These are phyloP conservation scores for Vireo griseus DNA, from an alignment of 2,797 vertebrate genomes.

Conservation along the genomic window DNA sequence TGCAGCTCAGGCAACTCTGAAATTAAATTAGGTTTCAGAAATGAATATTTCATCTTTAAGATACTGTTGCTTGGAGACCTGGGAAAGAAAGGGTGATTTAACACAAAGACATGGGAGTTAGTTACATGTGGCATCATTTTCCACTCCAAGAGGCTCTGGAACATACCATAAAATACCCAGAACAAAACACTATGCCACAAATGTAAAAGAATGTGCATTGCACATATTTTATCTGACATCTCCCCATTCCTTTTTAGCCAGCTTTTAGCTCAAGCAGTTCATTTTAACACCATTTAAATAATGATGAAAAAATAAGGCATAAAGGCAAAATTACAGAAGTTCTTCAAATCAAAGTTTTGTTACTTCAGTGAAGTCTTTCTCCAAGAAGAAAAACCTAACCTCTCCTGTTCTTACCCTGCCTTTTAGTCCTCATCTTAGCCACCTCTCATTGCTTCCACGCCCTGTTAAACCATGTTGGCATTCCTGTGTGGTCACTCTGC, in stretches of 20 bases:
- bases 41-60: constrained; percentile 80
- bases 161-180: constrained; percentile 33
- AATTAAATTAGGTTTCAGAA: constrained; percentile 77
- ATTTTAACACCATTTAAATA: background rate
- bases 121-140: constrained; percentile 44
- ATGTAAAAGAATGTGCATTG: background rate
- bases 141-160: constrained; percentile 37
- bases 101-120: constrained; percentile 52
- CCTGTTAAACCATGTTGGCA: background rate
- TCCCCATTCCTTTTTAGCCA: background rate
- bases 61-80: constrained; percentile 78
- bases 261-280: background rate
- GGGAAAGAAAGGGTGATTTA: constrained; percentile 64
- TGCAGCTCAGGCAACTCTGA: constrained; percentile 70
- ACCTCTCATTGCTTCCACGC: background rate
- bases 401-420: background rate
- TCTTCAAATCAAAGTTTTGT: background rate
- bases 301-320: background rate
- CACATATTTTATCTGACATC: background rate
- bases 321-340: background rate
- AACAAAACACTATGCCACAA: constrained; percentile 17
- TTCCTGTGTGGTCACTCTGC: background rate
- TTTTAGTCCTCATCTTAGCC: background rate
- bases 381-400: background rate
- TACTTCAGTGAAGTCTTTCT: background rate